phyloP scores from a whole-genome alignment of 2,888 invertebrate genomes.

The Patella caerulea region DNA sequence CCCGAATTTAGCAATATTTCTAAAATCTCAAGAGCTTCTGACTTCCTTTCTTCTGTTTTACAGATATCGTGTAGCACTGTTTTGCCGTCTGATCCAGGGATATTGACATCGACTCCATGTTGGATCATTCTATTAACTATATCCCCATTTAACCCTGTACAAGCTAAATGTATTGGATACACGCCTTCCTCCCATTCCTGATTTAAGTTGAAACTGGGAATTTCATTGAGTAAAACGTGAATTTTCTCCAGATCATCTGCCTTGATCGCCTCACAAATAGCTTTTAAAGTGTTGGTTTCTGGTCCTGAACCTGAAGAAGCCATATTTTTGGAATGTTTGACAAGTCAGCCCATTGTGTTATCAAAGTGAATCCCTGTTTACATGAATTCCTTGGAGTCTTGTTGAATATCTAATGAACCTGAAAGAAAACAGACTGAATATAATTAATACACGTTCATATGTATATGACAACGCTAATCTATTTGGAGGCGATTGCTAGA shows the following conservation, averaged over 20 bases:
- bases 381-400: no score
- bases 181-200: conserved; percentile 29
- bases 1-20: conserved; percentile 46
- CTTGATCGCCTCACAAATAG: conserved; percentile 29
- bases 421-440: no score
- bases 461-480: no score
- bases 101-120: conserved; percentile 39
- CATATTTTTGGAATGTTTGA: no score
- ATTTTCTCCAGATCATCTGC: conserved; percentile 25
- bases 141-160: conserved; percentile 46
- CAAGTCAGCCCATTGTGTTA: no score
- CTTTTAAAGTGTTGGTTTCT: conserved; percentile 6
- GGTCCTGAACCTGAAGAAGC: no score
- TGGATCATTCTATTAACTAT: conserved; percentile 43
- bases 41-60: conserved; percentile 45
- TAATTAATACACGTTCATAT: no score
- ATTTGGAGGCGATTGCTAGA: no score
- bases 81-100: conserved; percentile 54
- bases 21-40: conserved; percentile 50
- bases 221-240: conserved; percentile 24
- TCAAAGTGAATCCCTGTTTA: no score
- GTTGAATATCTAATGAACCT: no score
- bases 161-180: conserved; percentile 49
- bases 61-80: conserved; percentile 54
- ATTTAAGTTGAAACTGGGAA: conserved; percentile 31